Conservation (phyloP, 1,140 invertebrate species). For the Cotesia glomerata region DNA sequence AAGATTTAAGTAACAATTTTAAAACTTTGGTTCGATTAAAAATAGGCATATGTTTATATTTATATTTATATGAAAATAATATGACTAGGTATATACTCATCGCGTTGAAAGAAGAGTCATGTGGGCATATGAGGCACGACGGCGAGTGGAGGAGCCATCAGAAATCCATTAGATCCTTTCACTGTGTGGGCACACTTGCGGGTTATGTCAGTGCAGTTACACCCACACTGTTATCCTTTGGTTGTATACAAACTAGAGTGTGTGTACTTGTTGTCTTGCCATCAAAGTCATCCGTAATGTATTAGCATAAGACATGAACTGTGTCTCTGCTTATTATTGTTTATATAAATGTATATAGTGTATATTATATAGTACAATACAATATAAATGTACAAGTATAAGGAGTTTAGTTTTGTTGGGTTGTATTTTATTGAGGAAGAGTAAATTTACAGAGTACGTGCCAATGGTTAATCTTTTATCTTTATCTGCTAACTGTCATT, state of each 20-base stretch:
- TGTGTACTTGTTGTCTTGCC: conserved; percentile 15
- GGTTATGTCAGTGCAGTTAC: conserved; percentile 20
- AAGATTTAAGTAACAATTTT: too few relatives aligned
- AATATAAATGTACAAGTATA: background rate
- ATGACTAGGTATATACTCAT: conserved; percentile 21
- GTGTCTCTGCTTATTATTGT: conserved; percentile 9
- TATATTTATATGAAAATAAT: background rate
- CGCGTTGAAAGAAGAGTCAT: conserved; percentile 24
- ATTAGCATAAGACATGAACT: conserved; percentile 40
- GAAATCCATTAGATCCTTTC: conserved; percentile 49
- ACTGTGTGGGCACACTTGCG: conserved; percentile 37
- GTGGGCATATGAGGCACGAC: conserved; percentile 34
- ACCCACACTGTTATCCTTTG: conserved; percentile 2
- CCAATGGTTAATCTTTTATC: too few relatives aligned
- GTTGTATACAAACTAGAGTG: conserved; percentile 24
- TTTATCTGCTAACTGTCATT: too few relatives aligned
- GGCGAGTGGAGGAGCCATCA: conserved; percentile 35
- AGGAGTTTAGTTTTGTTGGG: too few relatives aligned
- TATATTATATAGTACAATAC: background rate
- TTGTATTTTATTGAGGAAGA: too few relatives aligned
- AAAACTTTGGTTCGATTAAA: too few relatives aligned
- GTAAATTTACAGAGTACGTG: too few relatives aligned
- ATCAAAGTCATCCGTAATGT: conserved; percentile 23
- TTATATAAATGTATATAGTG: background rate
- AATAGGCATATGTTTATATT: background rate